Conservation (phyloP, 2,797 vertebrate species). For the Choloepus didactylus region DNA sequence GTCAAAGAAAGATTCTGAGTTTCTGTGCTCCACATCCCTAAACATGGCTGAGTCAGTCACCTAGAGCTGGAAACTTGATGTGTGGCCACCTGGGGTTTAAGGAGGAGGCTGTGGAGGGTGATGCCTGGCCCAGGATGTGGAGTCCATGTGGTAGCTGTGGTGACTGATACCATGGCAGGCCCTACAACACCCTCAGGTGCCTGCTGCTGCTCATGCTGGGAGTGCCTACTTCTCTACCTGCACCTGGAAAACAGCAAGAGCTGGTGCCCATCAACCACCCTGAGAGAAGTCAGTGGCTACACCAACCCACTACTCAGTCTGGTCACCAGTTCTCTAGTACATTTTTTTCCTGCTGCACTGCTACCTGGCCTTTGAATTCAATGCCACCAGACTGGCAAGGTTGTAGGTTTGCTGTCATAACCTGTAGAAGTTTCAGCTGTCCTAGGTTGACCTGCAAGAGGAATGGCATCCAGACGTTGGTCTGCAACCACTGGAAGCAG, state of each 20-base stretch:
- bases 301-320: conserved; percentile 91
- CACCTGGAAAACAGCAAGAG: too few species aligned
- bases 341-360: conserved; percentile 93
- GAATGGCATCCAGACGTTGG: conserved; percentile 95
- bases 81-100: too few species aligned
- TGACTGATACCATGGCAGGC: too few species aligned
- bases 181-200: too few species aligned
- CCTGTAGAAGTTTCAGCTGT: conserved; percentile 96
- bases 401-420: conserved; percentile 96
- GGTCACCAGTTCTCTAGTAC: conserved; percentile 92
- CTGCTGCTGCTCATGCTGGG: too few species aligned
- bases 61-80: too few species aligned
- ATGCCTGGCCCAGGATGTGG: too few species aligned
- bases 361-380: conserved; percentile 95
- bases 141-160: too few species aligned
- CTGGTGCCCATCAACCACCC: too few species aligned
- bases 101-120: too few species aligned
- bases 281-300: conserved; percentile 85
- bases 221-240: too few species aligned
- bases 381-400: conserved; percentile 96
- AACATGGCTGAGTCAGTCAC: conserved; percentile 92
- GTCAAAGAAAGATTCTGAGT: too few species aligned
- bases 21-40: conserved; percentile 92
- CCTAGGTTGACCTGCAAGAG: conserved; percentile 94
- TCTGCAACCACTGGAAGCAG: conserved; percentile 98